These are phyloP conservation scores for Parnassius mnemosyne DNA, from an alignment of 2,888 invertebrate genomes.

Conservation along the genomic window DNA sequence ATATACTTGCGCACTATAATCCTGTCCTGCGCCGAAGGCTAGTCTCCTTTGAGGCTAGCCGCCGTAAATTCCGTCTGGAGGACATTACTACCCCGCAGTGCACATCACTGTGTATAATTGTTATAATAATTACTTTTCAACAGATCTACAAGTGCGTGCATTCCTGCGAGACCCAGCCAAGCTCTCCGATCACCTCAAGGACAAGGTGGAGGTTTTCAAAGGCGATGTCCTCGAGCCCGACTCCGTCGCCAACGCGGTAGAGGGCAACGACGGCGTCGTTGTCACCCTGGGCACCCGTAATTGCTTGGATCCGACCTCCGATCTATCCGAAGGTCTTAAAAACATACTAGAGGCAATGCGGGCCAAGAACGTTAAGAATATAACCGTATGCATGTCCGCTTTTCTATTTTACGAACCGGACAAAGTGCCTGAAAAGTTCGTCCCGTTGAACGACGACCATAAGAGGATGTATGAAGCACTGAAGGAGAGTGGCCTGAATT, in stretches of 20 bases:
- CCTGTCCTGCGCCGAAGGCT: no score
- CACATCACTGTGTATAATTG: no score
- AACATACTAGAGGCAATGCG: slow-evolving; percentile 83
- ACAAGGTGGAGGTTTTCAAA: no score
- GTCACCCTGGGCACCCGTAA: slow-evolving; percentile 90
- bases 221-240: no score
- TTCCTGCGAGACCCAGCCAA: no score
- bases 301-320: slow-evolving; percentile 87
- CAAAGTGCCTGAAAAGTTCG: slow-evolving; percentile 88
- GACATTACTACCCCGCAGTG: no score
- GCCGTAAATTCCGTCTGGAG: no score
- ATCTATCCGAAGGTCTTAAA: slow-evolving; percentile 84
- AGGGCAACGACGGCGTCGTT: slow-evolving; percentile 86
- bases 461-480: slow-evolving; percentile 86
- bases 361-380: slow-evolving; percentile 81
- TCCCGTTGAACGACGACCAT: slow-evolving; percentile 87
- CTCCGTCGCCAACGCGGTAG: slow-evolving; percentile 66
- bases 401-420: slow-evolving; percentile 87
- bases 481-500: slow-evolving; percentile 75
- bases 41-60: no score
- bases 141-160: no score
- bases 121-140: no score
- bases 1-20: no score
- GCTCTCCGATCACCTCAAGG: no score
- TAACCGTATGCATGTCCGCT: slow-evolving; percentile 90